Percentiles rank a stretch among this genome's conserved stretches.
These are phyloP conservation scores for Corythaixoides concolor DNA, from an alignment of 2,113 vertebrate species.

Conservation along the genomic window DNA sequence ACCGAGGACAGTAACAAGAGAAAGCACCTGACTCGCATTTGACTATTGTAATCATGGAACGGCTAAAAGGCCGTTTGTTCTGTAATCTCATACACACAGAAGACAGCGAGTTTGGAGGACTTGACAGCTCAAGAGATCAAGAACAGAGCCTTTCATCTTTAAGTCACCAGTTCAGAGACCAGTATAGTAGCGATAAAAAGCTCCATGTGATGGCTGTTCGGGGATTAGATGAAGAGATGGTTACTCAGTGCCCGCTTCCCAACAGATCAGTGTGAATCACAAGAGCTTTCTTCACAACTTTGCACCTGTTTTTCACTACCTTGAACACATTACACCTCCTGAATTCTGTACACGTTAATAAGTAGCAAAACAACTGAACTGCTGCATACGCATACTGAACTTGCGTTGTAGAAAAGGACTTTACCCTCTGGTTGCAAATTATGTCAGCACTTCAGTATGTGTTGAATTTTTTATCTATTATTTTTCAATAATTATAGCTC, in stretches of 20 bases:
- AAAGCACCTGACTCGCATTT: slow-evolving; percentile 45
- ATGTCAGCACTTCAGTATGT: not conserved
- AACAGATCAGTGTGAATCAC: not conserved
- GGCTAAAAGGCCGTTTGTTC: slow-evolving; percentile 51
- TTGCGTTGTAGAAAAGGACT: not conserved
- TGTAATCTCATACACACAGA: not conserved
- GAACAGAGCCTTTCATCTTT: slow-evolving; percentile 38
- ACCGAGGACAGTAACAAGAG: not conserved
- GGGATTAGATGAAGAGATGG: slow-evolving; percentile 38
- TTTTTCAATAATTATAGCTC: not conserved
- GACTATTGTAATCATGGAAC: not conserved
- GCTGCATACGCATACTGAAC: not conserved
- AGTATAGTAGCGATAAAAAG: slow-evolving; percentile 59
- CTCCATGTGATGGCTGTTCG: not conserved
- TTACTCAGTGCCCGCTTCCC: not conserved
- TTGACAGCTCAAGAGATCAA: slow-evolving; percentile 52
- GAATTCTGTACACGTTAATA: not conserved
- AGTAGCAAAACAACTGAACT: slow-evolving; percentile 17
- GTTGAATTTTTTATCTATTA: not conserved
- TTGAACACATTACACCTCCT: not conserved
- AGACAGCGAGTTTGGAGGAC: slow-evolving; percentile 37
- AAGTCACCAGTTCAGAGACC: slow-evolving; percentile 52
- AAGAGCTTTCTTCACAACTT: not conserved
- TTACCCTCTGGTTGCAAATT: not conserved
- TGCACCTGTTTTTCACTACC: not conserved